Evolutionary conservation across 2,888 invertebrate genomes (phyloP).

Genomic region (Drosophila mimica): DNA sequence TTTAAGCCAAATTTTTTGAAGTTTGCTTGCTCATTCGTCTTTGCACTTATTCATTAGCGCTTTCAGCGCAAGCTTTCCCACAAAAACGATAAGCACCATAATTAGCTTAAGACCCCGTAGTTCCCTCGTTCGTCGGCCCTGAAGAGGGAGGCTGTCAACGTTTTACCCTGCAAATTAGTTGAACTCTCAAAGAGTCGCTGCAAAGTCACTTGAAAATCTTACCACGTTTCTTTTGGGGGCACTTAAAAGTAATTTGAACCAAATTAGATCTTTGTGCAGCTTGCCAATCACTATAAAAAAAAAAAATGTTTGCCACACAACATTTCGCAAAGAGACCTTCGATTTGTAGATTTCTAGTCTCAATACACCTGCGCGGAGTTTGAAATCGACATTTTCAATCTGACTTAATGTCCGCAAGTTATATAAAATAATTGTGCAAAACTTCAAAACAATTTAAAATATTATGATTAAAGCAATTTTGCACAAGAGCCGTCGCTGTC

Average conservation of each 20-base stretch:
- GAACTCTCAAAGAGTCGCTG: constrained; percentile 30
- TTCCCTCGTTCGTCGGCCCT: constrained; percentile 7
- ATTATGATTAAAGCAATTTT: constrained; percentile 39
- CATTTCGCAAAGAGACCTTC: constrained; percentile 45
- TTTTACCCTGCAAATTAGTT: constrained; percentile 33
- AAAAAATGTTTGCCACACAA: constrained; percentile 31
- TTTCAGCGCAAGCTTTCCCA: constrained; percentile 45
- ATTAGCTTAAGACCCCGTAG: constrained; percentile 35
- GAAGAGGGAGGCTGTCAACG: constrained; percentile 43
- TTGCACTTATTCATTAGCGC: constrained; percentile 32
- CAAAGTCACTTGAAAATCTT: constrained; percentile 43
- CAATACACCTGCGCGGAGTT: constrained; percentile 38
- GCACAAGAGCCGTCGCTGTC: constrained; percentile 41
- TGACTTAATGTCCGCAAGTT: constrained; percentile 44
- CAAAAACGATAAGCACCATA: constrained; percentile 48
- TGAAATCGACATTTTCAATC: not conserved
- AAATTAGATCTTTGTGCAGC: constrained; percentile 68
- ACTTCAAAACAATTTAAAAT: constrained; percentile 45
- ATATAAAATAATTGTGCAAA: constrained; percentile 65
- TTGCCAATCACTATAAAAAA: constrained; percentile 62
- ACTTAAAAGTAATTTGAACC: constrained; percentile 77
- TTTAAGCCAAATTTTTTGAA: not conserved
- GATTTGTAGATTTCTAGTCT: constrained; percentile 34
- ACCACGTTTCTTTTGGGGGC: constrained; percentile 49
- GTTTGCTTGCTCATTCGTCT: not conserved